These are phyloP conservation scores for Ernsta delagoae DNA, from an alignment of 2,888 invertebrate species.

Conservation along the genomic window DNA sequence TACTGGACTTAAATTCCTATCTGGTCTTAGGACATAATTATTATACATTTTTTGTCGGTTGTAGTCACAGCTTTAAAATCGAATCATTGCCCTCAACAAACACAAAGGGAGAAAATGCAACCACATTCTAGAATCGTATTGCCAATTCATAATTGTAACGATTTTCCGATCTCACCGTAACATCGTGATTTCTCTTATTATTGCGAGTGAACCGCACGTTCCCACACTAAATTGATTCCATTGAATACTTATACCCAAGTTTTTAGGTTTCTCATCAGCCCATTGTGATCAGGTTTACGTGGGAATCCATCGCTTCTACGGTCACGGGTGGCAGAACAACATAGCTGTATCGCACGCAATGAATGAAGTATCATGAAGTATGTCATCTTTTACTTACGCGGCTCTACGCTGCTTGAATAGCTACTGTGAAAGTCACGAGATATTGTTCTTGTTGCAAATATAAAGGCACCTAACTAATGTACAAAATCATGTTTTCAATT, in stretches of 20 bases:
- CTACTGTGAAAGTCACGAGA: constrained; percentile 23
- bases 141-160: constrained; percentile 18
- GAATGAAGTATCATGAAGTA: constrained; percentile 39
- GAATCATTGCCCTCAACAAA: neutral
- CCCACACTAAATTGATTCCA: constrained; percentile 34
- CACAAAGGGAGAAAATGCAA: constrained; percentile 1
- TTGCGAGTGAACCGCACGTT: constrained; percentile 39
- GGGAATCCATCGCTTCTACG: constrained; percentile 39
- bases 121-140: constrained; percentile 22
- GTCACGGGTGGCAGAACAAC: constrained; percentile 38
- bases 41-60: too few relatives aligned
- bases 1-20: neutral
- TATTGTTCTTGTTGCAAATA: neutral
- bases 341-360: constrained; percentile 38
- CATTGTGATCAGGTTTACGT: constrained; percentile 42
- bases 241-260: constrained; percentile 22
- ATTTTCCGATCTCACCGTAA: constrained; percentile 33
- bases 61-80: neutral
- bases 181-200: constrained; percentile 46
- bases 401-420: constrained; percentile 26
- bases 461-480: too few relatives aligned
- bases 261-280: constrained; percentile 35
- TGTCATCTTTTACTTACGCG: constrained; percentile 24
- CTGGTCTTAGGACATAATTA: neutral
- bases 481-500: too few relatives aligned